Base-by-base conservation (phyloP, 2,113 vertebrate genomes). In the Turdus rufiventris region DNA sequence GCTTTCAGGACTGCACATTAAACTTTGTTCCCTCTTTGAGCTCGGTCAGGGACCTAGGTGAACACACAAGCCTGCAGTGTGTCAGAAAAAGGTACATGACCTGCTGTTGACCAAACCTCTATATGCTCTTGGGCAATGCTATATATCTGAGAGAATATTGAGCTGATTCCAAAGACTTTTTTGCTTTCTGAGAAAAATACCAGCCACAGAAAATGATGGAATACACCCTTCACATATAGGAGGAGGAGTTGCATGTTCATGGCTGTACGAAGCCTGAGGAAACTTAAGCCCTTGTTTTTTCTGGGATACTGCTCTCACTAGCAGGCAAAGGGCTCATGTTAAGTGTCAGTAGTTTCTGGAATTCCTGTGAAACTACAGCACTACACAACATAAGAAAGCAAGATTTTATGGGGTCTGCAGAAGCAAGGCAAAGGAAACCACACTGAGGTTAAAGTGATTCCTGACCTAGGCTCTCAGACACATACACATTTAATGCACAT, bases 71-170 rank as follows among this genome's bases (percentile, higher is more conserved):
- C 28, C n/a, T 62, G 45, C 5, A 5, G 7, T 34, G 56, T 4
- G 13, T 33, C n/a, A 85, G 66, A 72, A 86, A 78, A 95, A 68
- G 4, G 9, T 8, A 67, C 51, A 13, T 56, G 67, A 71, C 38
- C 40, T 78, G 38, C 25, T 77, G 21, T 50, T 60, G 26, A 60
- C 11, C n/a, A 48, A 72, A 79, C 14, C 18, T 63, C 18, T 54
- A 18, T 0, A 2, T 0, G 1, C 40, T 74, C 34, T 68, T 53
- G 19, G n/a, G 24, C 21, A 85, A 31, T 31, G 40, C 11, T 38
- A 8, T 12, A 8, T 48, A 43, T 18, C 11, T 10, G 24, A 71
- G 48, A 83, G 33, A 81, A 25, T n/a, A 74, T 8, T 62, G 53
- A 81, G 19, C 26, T 77, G 74, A 63, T 29, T 18, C n/a, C 16